Conservation (phyloP, 2,113 vertebrate genomes). For the Lepus europaeus region DNA sequence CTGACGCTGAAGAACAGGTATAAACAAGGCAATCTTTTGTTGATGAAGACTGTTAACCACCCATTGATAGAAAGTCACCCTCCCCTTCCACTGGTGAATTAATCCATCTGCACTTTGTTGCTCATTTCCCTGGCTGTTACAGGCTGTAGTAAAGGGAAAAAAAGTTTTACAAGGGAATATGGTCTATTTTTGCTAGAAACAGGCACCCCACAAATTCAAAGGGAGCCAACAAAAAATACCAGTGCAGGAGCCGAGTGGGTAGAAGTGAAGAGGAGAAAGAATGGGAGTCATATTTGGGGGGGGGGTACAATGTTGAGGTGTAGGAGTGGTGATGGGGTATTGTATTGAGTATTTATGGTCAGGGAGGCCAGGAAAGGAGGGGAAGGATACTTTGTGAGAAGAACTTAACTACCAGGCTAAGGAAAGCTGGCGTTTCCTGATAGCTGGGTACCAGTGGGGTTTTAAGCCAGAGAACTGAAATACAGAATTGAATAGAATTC, state of each 20-base stretch:
- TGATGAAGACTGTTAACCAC: constrained; percentile 15
- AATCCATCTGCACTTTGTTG: constrained; percentile 46
- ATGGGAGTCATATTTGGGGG: not conserved
- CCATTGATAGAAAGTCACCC: not conserved
- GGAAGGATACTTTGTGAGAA: not conserved
- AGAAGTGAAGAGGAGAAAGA: not conserved
- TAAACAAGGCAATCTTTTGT: constrained; percentile 78
- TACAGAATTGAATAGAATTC: not conserved
- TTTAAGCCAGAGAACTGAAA: not conserved
- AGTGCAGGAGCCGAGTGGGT: not conserved
- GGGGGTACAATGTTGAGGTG: accelerated
- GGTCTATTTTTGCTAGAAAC: constrained; percentile 56
- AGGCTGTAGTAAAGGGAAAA: not conserved
- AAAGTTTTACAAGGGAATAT: constrained; percentile 36
- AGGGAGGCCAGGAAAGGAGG: not conserved
- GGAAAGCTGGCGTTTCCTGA: not conserved
- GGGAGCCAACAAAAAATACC: not conserved
- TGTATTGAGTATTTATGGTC: not conserved
- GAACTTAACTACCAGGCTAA: not conserved
- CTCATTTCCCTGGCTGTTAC: constrained; percentile 42
- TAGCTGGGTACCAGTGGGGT: not conserved
- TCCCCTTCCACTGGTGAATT: not conserved
- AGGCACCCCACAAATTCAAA: constrained; percentile 23
- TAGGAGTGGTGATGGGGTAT: accelerated
- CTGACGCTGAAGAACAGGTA: constrained; percentile 46